Base-by-base conservation (phyloP, 2,888 invertebrate species). In the Helicoverpa assulta region DNA sequence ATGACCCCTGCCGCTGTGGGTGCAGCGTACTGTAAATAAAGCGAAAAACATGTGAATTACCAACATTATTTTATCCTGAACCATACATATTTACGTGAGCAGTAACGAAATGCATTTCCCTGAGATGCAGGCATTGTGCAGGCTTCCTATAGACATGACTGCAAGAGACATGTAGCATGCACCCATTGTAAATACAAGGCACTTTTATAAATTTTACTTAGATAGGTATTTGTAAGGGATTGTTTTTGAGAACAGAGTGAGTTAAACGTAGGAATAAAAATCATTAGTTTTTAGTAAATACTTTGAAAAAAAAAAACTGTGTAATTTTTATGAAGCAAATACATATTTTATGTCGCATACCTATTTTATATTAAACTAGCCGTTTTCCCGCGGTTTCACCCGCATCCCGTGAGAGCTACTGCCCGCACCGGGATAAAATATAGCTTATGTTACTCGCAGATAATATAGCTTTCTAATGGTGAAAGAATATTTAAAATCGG, bases 181-280 rank as follows among this genome's bases (percentile, higher is more conserved):
- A 62, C 63, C 62, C 14, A 43, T 40, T 59, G 52, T 67, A 76
- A 73, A 76, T 68, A 68, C 51, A 64, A 63, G 37, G 26, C 50
- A 47, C 37, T 75, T 58, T 62, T 51, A 58, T 58, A 55, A 21
- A 6, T 57, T 65, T 50, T 51, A n/a, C 65, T 58, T 53, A 19
- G 3, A 55, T 70, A 19, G 3, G 51, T 70, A 37, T 63, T 70
- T 76, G 14, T 18, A 14, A 56, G 21, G 14, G 29, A 21, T 5
- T 55, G 66, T 66, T 37, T 33, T 6, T 16, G 12, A 19, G 21
- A 0, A 47, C 6, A n/a, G 0, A 16, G 43, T 43, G 43, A 16
- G 6, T 47, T 16, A 47, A 47, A 47, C 5, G 5, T 0, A 16
- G 5, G 5, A 16, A 10, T 43, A 16, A 43, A 43, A 43, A 43